phyloP scores from a whole-genome alignment of 2,113 vertebrate genomes.

The Chaenocephalus aceratus region DNA sequence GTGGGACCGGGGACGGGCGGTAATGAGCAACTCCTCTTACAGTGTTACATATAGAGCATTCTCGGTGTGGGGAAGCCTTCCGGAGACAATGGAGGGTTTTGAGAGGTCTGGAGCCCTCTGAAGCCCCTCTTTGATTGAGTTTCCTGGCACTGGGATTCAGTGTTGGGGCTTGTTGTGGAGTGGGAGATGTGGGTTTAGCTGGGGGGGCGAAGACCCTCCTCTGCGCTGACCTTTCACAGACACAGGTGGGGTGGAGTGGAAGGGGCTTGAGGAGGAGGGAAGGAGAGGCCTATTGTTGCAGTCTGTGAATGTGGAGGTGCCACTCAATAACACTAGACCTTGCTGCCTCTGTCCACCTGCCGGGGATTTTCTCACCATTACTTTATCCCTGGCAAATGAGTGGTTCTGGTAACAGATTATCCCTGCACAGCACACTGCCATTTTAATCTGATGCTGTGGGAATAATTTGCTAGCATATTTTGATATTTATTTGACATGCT shows the following conservation, averaged over 20 bases:
- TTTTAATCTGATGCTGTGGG: slow-evolving; percentile 24
- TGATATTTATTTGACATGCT: not conserved
- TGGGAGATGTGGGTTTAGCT: slow-evolving; percentile 59
- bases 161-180: slow-evolving; percentile 65
- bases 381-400: slow-evolving; percentile 46
- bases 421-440: not conserved
- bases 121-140: slow-evolving; percentile 81
- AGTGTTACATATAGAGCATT: slow-evolving; percentile 76
- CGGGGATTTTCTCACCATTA: slow-evolving; percentile 66
- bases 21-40: slow-evolving; percentile 83
- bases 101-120: slow-evolving; percentile 69
- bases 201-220: slow-evolving; percentile 70
- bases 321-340: slow-evolving; percentile 67
- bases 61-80: slow-evolving; percentile 66
- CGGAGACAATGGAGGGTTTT: slow-evolving; percentile 77
- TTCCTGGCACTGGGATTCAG: slow-evolving; percentile 74
- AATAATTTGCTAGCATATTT: slow-evolving; percentile 16
- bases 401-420: slow-evolving; percentile 34
- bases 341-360: slow-evolving; percentile 67
- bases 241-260: slow-evolving; percentile 77
- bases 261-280: slow-evolving; percentile 33
- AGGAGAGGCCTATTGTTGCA: slow-evolving; percentile 65
- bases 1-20: slow-evolving; percentile 65
- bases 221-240: slow-evolving; percentile 76
- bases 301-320: slow-evolving; percentile 69